phyloP scores from a whole-genome alignment of 2,797 vertebrate species.

The Scarus forsteni region DNA sequence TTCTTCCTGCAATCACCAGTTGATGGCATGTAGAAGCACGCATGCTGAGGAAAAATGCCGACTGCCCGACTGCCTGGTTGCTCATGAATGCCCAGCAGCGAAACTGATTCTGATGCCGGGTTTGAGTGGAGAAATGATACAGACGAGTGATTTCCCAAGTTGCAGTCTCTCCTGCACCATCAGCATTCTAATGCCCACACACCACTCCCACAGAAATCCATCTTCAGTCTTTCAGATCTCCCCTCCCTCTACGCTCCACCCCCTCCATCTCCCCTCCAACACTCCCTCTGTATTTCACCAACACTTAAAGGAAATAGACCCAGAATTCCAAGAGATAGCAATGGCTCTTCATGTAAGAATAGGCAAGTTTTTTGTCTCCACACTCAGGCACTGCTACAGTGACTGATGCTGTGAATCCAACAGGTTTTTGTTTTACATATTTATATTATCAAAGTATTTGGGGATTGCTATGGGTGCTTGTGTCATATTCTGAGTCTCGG shows the following conservation, averaged over 20 bases:
- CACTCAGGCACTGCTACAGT: slow-evolving; percentile 13
- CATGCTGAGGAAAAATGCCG: slow-evolving; percentile 11
- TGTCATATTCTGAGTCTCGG: slow-evolving; percentile 24
- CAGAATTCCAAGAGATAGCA: slow-evolving; percentile 65
- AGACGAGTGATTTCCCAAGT: slow-evolving; percentile 78
- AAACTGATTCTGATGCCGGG: slow-evolving; percentile 55
- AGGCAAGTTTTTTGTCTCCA: slow-evolving; percentile 54
- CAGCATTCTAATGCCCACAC: slow-evolving; percentile 81
- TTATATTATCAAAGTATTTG: slow-evolving; percentile 27
- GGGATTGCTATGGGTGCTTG: not conserved
- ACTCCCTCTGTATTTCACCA: slow-evolving; percentile 67
- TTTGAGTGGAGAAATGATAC: slow-evolving; percentile 71
- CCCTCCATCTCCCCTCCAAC: slow-evolving; percentile 56
- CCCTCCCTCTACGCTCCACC: slow-evolving; percentile 58
- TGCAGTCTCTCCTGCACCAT: slow-evolving; percentile 73
- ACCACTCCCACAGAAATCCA: slow-evolving; percentile 77
- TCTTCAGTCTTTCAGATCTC: slow-evolving; percentile 76
- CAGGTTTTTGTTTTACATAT: slow-evolving; percentile 48
- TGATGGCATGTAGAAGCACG: slow-evolving; percentile 13
- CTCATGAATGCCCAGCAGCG: slow-evolving; percentile 43
- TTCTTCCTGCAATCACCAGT: slow-evolving; percentile 13
- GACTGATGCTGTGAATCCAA: slow-evolving; percentile 25
- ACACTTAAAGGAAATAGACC: slow-evolving; percentile 72
- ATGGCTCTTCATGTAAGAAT: slow-evolving; percentile 54
- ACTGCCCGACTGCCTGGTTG: not conserved